A percentile compares a stretch with the other conserved stretches of the same genome.
phyloP scores from a whole-genome alignment of 2,888 invertebrate genomes.

The Leptopilina syphax region DNA sequence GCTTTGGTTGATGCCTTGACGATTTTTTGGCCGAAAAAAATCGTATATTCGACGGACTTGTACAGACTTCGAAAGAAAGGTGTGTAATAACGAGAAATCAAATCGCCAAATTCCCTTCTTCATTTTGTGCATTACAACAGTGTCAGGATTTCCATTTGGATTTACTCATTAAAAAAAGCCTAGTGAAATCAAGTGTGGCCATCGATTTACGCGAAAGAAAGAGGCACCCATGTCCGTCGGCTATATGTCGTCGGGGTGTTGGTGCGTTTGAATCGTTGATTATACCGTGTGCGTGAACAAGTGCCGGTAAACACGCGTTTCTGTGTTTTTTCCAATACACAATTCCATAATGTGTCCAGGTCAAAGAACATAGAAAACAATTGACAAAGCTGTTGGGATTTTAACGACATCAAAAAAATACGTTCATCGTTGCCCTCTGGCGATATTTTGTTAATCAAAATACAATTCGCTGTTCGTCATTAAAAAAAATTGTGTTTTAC shows the following conservation, averaged over 20 bases:
- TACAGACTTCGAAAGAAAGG: constrained; percentile 67
- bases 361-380: constrained; percentile 18
- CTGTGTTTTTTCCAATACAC: constrained; percentile 44
- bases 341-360: neutral
- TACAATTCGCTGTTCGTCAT: neutral
- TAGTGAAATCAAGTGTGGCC: constrained; percentile 69
- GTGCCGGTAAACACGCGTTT: constrained; percentile 57
- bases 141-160: constrained; percentile 17
- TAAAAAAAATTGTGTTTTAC: neutral
- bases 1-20: constrained; percentile 73
- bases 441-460: constrained; percentile 32
- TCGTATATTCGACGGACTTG: constrained; percentile 66
- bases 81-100: constrained; percentile 61
- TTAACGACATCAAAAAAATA: neutral
- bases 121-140: constrained; percentile 18
- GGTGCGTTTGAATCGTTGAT: constrained; percentile 60
- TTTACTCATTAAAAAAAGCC: constrained; percentile 21
- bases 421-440: constrained; percentile 24
- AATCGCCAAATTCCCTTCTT: constrained; percentile 49
- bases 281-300: constrained; percentile 48
- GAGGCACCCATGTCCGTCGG: constrained; percentile 58
- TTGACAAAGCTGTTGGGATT: constrained; percentile 33
- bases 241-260: constrained; percentile 62
- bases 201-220: constrained; percentile 67
- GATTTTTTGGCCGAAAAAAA: constrained; percentile 68